Conservation (phyloP, 2,797 vertebrate species). For the Champsocephalus esox region DNA sequence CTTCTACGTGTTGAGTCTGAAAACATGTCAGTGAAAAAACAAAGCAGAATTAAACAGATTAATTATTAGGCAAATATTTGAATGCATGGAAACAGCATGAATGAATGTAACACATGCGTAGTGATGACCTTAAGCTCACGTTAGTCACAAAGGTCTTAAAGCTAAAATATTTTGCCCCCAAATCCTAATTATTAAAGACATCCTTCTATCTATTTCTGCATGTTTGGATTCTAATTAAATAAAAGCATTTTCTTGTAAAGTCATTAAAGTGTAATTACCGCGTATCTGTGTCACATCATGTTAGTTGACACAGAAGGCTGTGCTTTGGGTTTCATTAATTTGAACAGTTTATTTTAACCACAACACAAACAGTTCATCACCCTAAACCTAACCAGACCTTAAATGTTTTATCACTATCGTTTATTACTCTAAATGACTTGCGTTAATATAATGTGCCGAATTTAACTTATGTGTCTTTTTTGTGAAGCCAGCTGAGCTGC, state of each 20-base stretch:
- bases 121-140: not conserved
- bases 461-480: not conserved
- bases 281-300: conserved; percentile 19
- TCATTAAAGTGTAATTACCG: conserved; percentile 49
- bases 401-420: not conserved
- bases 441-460: not conserved
- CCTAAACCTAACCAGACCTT: not conserved
- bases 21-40: not conserved
- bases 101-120: not conserved
- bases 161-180: not conserved
- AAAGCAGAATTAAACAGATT: not conserved
- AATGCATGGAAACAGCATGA: not conserved
- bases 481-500: too few relatives aligned
- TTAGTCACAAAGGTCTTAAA: not conserved
- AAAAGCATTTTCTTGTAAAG: conserved; percentile 62
- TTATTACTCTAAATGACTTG: not conserved
- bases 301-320: not conserved
- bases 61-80: not conserved
- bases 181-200: conserved; percentile 26
- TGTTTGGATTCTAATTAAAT: conserved; percentile 49
- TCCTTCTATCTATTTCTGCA: conserved; percentile 19
- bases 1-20: not conserved
- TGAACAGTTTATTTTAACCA: conserved; percentile 6
- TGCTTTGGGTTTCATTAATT: not conserved
- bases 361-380: not conserved